Percentiles rank a stretch among this genome's conserved stretches.
These are phyloP conservation scores for Machimus rusticus DNA, from an alignment of 2,888 invertebrate genomes.

Conservation along the genomic window DNA sequence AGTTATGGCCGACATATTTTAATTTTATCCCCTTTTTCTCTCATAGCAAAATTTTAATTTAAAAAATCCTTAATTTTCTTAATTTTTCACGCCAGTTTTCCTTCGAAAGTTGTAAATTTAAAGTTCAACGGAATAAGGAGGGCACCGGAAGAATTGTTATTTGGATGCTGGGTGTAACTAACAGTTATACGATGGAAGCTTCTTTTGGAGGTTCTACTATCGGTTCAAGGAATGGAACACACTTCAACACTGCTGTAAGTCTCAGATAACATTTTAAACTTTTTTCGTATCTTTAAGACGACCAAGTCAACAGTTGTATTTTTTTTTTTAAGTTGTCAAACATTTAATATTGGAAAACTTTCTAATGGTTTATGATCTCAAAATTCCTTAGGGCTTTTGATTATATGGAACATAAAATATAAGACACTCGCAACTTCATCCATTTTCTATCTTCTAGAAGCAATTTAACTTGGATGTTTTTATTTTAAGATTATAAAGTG, in stretches of 20 bases:
- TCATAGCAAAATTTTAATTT: not conserved
- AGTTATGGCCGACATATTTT: conserved; percentile 31
- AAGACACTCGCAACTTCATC: not conserved
- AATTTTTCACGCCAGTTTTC: conserved; percentile 74
- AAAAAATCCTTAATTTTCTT: not conserved
- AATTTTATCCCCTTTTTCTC: not conserved
- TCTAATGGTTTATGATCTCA: not conserved
- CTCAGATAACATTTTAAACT: not conserved
- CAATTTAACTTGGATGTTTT: too few relatives aligned
- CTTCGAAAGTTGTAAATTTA: conserved; percentile 93
- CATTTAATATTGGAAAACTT: not conserved
- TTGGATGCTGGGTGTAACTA: conserved; percentile 93
- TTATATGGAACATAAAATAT: not conserved
- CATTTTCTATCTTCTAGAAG: not conserved
- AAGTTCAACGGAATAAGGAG: conserved; percentile 91
- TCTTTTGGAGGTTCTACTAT: conserved; percentile 91
- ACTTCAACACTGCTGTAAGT: conserved; percentile 74
- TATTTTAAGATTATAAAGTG: too few relatives aligned
- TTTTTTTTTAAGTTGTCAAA: not conserved
- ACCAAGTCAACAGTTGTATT: not conserved
- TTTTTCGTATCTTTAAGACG: not conserved
- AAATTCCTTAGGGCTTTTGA: not conserved
- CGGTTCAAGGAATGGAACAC: conserved; percentile 81
- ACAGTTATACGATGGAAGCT: conserved; percentile 95
- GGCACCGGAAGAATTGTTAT: conserved; percentile 94